Base-by-base conservation (phyloP, 1,140 invertebrate species). In the Forficula auricularia region DNA sequence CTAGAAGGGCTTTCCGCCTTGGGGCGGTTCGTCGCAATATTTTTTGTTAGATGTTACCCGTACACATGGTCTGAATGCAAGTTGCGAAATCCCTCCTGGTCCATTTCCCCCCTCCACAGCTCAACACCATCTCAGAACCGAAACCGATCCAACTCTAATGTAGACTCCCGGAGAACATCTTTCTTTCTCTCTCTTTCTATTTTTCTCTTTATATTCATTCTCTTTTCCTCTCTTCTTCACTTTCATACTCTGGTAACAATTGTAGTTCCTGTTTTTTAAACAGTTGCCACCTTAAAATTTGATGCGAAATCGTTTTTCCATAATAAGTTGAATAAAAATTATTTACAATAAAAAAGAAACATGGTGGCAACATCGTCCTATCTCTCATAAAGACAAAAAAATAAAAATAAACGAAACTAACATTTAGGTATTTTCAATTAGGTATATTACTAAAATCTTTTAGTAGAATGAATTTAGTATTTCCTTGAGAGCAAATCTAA, bases 401-500 rank as follows among this genome's bases (percentile, higher is more conserved):
- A 39, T 39, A n/a, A 45, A 22, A 39, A 32, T 27, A 38, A 38
- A 39, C 34, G 20, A 40, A 22, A 37, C 13, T 44, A 44, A 44
- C 20, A 40, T 35, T 14, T 44, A 44, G 43, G 30, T 7, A 40
- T 38, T 44, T 32, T 38, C 37, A 34, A 39, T 44, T 44, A 44
- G 43, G 38, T 10, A 38, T 38, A 40, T 40, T 39, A 32, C 37
- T 19, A 38, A 27, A 22, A 34, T 35, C 43, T 44, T 14, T 39
- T 12, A 44, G 36, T 44, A 44, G 43, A 44, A 36, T 36, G n/a
- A 39, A 32, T 44, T 44, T 39, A 40, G 43, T 13, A 44, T 31
- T 43, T 44, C 37, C 43, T 40, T 44, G 27, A 31, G 27, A 43
- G 41, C 41, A 43, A 43, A 43, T 43, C 18, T 43, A 33, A 43